Base-by-base conservation (phyloP, 53 echinoderm and acorn worm genomes). In the Temnopleurus reevesii region DNA sequence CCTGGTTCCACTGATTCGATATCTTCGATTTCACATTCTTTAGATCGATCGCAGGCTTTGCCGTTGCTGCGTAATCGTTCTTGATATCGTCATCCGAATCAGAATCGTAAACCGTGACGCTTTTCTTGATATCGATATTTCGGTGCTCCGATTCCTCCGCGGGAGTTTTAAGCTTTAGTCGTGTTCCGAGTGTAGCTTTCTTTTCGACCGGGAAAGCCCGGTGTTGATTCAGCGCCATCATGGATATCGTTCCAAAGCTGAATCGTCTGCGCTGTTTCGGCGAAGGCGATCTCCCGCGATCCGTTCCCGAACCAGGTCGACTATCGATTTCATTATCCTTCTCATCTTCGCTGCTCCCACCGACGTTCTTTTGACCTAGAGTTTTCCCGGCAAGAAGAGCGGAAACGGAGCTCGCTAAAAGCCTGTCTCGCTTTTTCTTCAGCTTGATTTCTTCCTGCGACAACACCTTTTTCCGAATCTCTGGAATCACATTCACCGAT, bases 51-150 rank as follows among this genome's bases (percentile, higher is more conserved):
- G 61, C 90, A 0, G 90, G 55, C 35, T 63, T 89, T 0, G 77
- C 17, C 15, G 82, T 79, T 12, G 71, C 65, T 1, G 90, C 12
- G 59, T 76, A 25, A 29, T 89, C 64, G 44, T 64, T 89, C 36
- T 77, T 91, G 15, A 84, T 59, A 31, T 91, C 90, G 27, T 89
- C 94, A 28, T 91, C 94, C 0, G 94, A 94, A 54, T 93, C 91
- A 5, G 91, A 91, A 60, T 94, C 94, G 29, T 90, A 57, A 18
- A 92, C 92, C 15, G 82, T 41, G 4, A 92, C 90, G 64, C 90
- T 92, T 79, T 94, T 92, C 17, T 77, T 59, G 24, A 92, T 60
- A 54, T 76, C 55, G 44, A 91, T 45, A 46, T 57, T 85, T 8
- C 85, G 77, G 15, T 54, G 33, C 13, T 76, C 45, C 4, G 89